A percentile compares a stretch with the other conserved stretches of the same genome.
Conservation (phyloP, 64 coral and sea anemone genomes). For the Trachythela sp. region DNA sequence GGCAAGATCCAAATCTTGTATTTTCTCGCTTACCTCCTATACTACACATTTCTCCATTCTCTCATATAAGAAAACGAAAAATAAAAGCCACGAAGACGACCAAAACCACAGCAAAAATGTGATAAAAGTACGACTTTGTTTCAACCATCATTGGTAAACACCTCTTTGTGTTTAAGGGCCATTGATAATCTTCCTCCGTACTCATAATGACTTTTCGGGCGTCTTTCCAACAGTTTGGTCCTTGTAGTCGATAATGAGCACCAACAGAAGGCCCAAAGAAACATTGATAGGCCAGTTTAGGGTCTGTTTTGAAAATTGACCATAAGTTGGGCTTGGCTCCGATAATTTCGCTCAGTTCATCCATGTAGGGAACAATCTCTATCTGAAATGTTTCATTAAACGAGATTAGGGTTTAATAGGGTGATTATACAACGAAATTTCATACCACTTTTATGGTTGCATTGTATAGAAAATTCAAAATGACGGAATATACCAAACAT, state of each 20-base stretch:
- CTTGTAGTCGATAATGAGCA: constrained; percentile 66
- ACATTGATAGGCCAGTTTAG: constrained; percentile 52
- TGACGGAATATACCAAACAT: too few species aligned
- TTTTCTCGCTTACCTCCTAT: too few species aligned
- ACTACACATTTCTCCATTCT: too few species aligned
- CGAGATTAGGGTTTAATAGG: too few species aligned
- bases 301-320: constrained; percentile 55
- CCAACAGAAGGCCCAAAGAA: constrained; percentile 57
- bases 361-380: constrained; percentile 30
- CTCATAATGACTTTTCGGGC: constrained; percentile 6
- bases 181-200: background rate
- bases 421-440: too few species aligned
- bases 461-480: too few species aligned
- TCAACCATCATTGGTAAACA: background rate
- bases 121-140: background rate
- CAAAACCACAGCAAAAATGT: background rate
- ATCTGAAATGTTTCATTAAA: background rate
- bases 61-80: too few species aligned
- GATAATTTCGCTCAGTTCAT: constrained; percentile 49
- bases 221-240: constrained; percentile 51
- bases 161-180: background rate
- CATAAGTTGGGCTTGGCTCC: constrained; percentile 54
- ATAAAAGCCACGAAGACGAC: background rate
- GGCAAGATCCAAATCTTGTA: too few species aligned
- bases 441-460: too few species aligned